Conservation (phyloP, 2,113 vertebrate species). For the Verasper variegatus region DNA sequence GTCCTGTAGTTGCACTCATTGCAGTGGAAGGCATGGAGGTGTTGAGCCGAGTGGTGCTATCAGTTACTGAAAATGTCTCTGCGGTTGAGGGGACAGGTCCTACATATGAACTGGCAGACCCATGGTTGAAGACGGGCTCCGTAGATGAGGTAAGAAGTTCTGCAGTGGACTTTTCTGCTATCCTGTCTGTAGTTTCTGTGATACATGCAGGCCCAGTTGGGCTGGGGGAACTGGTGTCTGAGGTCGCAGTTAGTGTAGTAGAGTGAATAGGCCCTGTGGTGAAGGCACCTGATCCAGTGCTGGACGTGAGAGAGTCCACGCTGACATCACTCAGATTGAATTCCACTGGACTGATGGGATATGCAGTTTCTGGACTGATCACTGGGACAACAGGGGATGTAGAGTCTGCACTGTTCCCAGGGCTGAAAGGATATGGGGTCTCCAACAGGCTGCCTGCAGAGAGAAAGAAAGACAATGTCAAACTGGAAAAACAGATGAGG, state of each 20-base stretch:
- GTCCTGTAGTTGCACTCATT: constrained; percentile 21
- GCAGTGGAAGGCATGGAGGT: constrained; percentile 15
- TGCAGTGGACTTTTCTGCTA: constrained; percentile 35
- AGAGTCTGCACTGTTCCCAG: constrained; percentile 73
- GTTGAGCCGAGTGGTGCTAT: constrained; percentile 17
- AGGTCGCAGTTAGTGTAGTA: constrained; percentile 16
- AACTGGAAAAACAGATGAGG: background rate
- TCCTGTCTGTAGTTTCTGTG: constrained; percentile 25
- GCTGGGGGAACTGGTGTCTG: constrained; percentile 17
- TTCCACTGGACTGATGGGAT: constrained; percentile 38
- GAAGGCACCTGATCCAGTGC: constrained; percentile 28
- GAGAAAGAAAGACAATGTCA: constrained; percentile 4
- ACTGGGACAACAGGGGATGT: constrained; percentile 54
- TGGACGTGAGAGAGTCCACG: constrained; percentile 26
- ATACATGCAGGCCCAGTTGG: constrained; percentile 6
- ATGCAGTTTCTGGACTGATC: constrained; percentile 34
- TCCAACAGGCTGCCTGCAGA: constrained; percentile 73
- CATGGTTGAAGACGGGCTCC: constrained; percentile 18
- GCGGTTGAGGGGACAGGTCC: constrained; percentile 15
- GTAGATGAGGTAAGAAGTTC: constrained; percentile 53
- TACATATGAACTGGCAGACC: constrained; percentile 6
- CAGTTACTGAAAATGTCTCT: constrained; percentile 21
- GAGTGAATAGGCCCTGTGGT: constrained; percentile 13
- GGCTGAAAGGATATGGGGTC: constrained; percentile 66
- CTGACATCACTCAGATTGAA: constrained; percentile 24